A percentile compares a stretch with the other conserved stretches of the same genome.
Conservation (phyloP, 2,888 invertebrate species). For the Liopterus haemorrhoidalis region DNA sequence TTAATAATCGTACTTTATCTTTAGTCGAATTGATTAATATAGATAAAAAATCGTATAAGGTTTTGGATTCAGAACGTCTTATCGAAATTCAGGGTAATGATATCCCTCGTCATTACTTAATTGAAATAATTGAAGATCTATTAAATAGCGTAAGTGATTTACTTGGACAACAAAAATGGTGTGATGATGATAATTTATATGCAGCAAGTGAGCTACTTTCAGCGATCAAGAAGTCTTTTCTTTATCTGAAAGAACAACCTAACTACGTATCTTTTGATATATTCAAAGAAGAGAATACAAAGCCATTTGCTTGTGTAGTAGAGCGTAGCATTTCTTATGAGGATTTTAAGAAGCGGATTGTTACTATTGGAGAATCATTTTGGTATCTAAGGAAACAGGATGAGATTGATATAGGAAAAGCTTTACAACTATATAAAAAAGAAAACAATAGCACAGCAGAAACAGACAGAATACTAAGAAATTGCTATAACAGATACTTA, state of each 20-base stretch:
- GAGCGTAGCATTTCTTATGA: not conserved
- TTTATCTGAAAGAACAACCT: not conserved
- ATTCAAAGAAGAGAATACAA: slow-evolving; percentile 5
- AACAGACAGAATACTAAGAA: not conserved
- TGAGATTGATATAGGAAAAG: slow-evolving; percentile 3
- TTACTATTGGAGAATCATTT: slow-evolving; percentile 3
- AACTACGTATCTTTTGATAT: slow-evolving; percentile 7
- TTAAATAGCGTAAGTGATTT: not conserved
- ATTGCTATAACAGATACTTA: not conserved
- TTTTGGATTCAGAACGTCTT: not conserved
- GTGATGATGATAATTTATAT: slow-evolving; percentile 1
- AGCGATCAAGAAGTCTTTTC: slow-evolving; percentile 8
- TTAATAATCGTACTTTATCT: no score
- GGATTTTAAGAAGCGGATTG: slow-evolving; percentile 11
- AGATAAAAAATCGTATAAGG: slow-evolving; percentile 6
- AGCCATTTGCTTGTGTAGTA: slow-evolving; percentile 9
- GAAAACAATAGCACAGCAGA: not conserved
- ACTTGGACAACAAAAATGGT: slow-evolving; percentile 1
- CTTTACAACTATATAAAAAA: slow-evolving; percentile 1
- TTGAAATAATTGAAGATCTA: slow-evolving; percentile 1
- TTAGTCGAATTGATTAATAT: not conserved
- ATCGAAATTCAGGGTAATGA: not conserved
- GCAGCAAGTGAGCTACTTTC: slow-evolving; percentile 8
- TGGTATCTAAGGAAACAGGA: slow-evolving; percentile 1
- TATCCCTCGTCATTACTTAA: slow-evolving; percentile 2